Base-by-base conservation (phyloP, 2,113 vertebrate species). In the Taxidea taxus region DNA sequence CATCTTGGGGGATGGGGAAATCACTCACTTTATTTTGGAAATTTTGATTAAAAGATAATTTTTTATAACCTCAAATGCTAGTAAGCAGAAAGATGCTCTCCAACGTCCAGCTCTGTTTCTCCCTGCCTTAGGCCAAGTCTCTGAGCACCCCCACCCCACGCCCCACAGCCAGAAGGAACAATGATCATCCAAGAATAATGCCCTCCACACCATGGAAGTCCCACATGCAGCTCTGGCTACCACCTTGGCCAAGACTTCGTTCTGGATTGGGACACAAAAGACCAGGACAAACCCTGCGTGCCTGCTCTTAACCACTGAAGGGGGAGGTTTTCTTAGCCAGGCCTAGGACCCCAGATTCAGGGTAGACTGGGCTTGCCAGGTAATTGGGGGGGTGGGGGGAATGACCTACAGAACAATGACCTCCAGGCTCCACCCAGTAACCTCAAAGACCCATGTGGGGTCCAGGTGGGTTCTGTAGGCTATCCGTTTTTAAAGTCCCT, bases 1-100 rank as follows among this genome's bases (percentile, higher is more conserved):
- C 94, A 88, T 88, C 95, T 87, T 62, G 87, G 77, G 93, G 86
- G 68, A 54, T 58, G 75, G 96, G 96, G 84, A 98, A 94, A 97
- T 95, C 96, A 93, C 96, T 97, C 66, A 15, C 96, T 98, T 98
- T 97, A 98, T 97, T 98, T 98, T 98, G 97, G 81, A 94, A 97
- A 86, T 87, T 98, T 97, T 90, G 95, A 98, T 97, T 96, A 81
- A 97, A 98, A 95, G 83, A 64, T 96, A 96, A 87, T 98, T 97
- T 98, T 97, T 97, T 98, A 93, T 95, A 95, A 97, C 96, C 84
- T 70, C 58, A 82, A 64, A 92, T 42, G 94, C 93, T 88, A 96
- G 75, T 95, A 78, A 78, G 85, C 96, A 96, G 95, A 97, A 93
- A 90, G 90, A 95, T 8, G 68, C 87, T 92, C 68, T 92, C 74